Base-by-base conservation (phyloP, 2,113 vertebrate genomes). In the Misgurnus mizolepis region DNA sequence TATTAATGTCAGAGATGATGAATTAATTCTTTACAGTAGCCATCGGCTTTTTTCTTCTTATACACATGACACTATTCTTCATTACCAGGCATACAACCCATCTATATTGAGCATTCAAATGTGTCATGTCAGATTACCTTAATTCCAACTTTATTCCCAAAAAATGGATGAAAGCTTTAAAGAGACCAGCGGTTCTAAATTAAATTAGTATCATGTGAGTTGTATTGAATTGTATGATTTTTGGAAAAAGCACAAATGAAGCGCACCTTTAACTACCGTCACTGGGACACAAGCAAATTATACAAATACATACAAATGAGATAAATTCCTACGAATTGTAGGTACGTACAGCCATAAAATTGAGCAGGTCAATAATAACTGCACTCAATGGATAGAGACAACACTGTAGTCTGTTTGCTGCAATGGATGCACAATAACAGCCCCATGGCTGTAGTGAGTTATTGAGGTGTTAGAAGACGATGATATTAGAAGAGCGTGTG, bases 371-470 rank as follows among this genome's bases (percentile, higher is more conserved):
- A 2, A 34, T 34, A 34, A 34, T 34, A 10, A 15, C 55, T 7
- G 56, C 10, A 58, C 22, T 15, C 43, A 5, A 61, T 43, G 7
- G 34, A 55, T 41, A 2, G 34, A 22, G 65, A 12, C 15, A 78
- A 55, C 3, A 12, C 27, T 53, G 60, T 67, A 45, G 66, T 76
- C 75, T 43, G 45, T 15, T 58, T 58, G 39, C 69, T 67, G 64
- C 17, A 61, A 45, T 10, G 39, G 11, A 76, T 55, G 77, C 47
- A 68, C 60, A 79, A 53, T 80, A 81, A 81, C 67, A 50, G 79
- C 50, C 69, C 17, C 82, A 43, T 53, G 61, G 55, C 66, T 49
- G 45, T 39, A 5, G 53, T 43, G 78, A 69, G 70, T 68, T 68
- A 67, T n/a, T 66, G 27, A 79, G 14, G 49, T 47, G 49, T 61